Evolutionary conservation across 1,140 invertebrate species (phyloP), one percentile per base, ranked within the genome.

Genomic region (Dysdera silvatica): DNA sequence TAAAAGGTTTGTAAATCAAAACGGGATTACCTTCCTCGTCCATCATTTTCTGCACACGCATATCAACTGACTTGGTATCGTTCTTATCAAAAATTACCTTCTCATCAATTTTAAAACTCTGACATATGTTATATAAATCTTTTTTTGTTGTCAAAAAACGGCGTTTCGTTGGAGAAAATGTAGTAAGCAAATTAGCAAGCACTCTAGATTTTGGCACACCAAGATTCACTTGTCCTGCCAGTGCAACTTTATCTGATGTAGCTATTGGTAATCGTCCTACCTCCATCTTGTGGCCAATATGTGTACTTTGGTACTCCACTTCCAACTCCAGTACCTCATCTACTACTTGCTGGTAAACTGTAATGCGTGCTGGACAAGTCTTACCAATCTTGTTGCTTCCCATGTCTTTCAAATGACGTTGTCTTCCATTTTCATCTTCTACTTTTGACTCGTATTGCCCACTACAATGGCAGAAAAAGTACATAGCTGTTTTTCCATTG

Each of bases 251-350:
- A 8, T 56, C 54, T 2, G 41, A 16, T 31, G 41, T 41, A 10
- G 28, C 4, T 4, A 56, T 10, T 1, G 12, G 16, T 2, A 56
- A 40, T 43, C 45, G 41, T 16, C 40, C 54, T 3, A 31, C 37
- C 20, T 56, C 37, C 14, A 18, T 18, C 32, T 56, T 16, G 45
- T 56, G 40, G 14, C 54, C 54, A 28, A 31, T 18, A 56, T 56
- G 54, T 5, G 24, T n/a, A 12, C 26, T 31, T 18, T 56, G 54
- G 12, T 56, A 45, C 3, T 43, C 2, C 16, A 56, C 24, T 18
- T 14, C 12, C 1, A 56, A 43, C 32, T 28, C 4, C 1, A 16
- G 28, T 18, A 2, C 23, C 16, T 26, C 40, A 10, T 45, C 8
- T 5, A 43, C n/a, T 28, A 41, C 37, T 31, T 29, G 28, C n/a